Evolutionary conservation across 1,140 invertebrate species (phyloP).

Genomic region (Oreohelix idahoensis): DNA sequence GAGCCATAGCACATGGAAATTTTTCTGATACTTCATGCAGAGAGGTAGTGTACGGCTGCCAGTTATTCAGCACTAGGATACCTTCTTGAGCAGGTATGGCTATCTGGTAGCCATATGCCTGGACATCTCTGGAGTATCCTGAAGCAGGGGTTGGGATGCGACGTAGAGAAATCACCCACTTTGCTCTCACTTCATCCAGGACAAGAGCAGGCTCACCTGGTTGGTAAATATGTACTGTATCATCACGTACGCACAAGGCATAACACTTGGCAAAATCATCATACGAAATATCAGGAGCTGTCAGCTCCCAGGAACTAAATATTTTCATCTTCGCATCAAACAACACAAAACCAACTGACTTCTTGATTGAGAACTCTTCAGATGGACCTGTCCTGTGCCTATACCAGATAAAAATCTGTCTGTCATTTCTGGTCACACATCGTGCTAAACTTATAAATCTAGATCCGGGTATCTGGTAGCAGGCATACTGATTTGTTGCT

Average conservation of each 20-base stretch:
- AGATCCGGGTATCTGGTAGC: constrained; percentile 68
- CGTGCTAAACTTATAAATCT: constrained; percentile 68
- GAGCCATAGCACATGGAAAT: constrained; percentile 58
- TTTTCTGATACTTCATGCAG: constrained; percentile 64
- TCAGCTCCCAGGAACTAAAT: constrained; percentile 63
- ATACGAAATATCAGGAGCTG: constrained; percentile 66
- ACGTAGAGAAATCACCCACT: constrained; percentile 64
- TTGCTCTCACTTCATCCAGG: constrained; percentile 65
- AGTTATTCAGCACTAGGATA: constrained; percentile 67
- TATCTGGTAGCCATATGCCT: constrained; percentile 63
- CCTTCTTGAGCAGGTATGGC: constrained; percentile 60
- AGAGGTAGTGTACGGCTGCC: constrained; percentile 65
- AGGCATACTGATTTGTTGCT: constrained; percentile 65
- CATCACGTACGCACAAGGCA: constrained; percentile 63
- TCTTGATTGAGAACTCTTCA: constrained; percentile 70
- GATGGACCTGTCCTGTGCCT: constrained; percentile 69
- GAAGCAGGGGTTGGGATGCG: constrained; percentile 51
- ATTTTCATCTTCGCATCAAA: constrained; percentile 68
- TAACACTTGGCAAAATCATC: constrained; percentile 67
- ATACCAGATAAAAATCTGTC: constrained; percentile 68
- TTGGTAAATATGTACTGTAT: constrained; percentile 64
- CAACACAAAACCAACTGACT: constrained; percentile 69
- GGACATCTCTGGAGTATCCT: constrained; percentile 42
- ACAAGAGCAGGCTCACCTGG: constrained; percentile 67
- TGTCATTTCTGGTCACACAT: constrained; percentile 62